Evolutionary conservation across 2,113 vertebrate genomes (phyloP).

Genomic region (Thalassarche chlororhynchos): DNA sequence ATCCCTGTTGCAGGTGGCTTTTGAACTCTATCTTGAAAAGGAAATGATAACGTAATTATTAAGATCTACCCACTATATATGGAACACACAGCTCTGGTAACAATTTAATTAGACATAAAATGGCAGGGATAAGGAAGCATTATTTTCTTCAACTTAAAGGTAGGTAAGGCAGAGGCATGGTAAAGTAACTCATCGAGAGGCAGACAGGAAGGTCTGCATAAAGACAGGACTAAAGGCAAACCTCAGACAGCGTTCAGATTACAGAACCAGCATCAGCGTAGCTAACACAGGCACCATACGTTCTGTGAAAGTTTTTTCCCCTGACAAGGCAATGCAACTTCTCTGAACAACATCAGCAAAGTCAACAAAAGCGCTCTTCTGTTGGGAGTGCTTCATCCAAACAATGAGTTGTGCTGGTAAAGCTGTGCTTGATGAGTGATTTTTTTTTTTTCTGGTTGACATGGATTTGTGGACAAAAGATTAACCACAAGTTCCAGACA

Average conservation of each 20-base stretch:
- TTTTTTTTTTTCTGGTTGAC: neutral
- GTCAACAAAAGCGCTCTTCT: constrained; percentile 39
- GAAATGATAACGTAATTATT: neutral
- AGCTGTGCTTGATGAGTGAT: neutral
- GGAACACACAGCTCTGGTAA: neutral
- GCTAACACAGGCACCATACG: neutral
- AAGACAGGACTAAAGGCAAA: neutral
- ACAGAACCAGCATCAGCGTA: neutral
- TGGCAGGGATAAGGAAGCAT: neutral
- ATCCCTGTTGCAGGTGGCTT: neutral
- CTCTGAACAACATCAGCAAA: constrained; percentile 29
- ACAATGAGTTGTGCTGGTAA: constrained; percentile 39
- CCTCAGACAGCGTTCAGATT: neutral
- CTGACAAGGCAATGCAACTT: constrained; percentile 1
- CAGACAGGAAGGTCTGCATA: neutral
- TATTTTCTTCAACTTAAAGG: neutral
- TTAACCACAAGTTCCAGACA: neutral
- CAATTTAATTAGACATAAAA: neutral
- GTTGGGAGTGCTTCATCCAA: neutral
- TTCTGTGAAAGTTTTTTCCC: neutral
- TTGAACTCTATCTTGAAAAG: neutral
- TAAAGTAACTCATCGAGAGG: neutral
- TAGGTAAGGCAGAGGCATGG: neutral
- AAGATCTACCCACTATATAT: neutral
- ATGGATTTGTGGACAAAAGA: constrained; percentile 31